Conservation (phyloP, 2,888 invertebrate species). For the Drosophila buzzatii region DNA sequence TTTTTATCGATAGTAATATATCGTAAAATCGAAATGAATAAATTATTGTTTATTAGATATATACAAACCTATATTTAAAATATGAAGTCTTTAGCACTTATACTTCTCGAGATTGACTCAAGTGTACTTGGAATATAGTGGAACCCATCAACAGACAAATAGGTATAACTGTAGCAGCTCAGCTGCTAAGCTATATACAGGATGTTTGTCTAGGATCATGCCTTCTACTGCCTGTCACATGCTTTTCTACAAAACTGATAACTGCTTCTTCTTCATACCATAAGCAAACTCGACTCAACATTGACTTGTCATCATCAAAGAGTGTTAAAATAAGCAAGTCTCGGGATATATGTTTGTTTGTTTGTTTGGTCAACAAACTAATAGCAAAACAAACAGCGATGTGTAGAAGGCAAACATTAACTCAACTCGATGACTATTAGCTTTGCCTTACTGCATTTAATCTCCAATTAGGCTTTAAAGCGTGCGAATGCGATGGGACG, state of each 20-base stretch:
- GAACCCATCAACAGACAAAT: too few relatives aligned
- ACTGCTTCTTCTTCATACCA: not conserved
- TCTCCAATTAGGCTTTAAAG: conserved; percentile 56
- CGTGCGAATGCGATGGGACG: conserved; percentile 13
- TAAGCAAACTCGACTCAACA: not conserved
- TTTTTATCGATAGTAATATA: not conserved
- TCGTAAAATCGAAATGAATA: not conserved
- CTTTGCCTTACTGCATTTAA: conserved; percentile 44
- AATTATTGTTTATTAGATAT: not conserved
- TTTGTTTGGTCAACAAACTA: conserved; percentile 11
- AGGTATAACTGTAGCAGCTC: too few relatives aligned
- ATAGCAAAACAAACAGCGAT: conserved; percentile 12
- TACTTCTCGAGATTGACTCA: not conserved
- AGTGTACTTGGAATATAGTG: too few relatives aligned
- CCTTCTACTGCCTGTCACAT: not conserved
- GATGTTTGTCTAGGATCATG: too few relatives aligned
- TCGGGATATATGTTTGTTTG: conserved; percentile 3
- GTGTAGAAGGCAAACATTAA: conserved; percentile 10
- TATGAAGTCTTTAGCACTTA: not conserved
- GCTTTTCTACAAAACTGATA: not conserved
- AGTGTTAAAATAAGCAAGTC: conserved; percentile 7
- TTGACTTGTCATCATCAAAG: not conserved
- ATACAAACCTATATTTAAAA: not conserved
- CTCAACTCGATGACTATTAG: conserved; percentile 15
- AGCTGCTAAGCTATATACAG: too few relatives aligned